These are phyloP conservation scores for Callipepla squamata DNA, from an alignment of 2,113 vertebrate species.

Conservation along the genomic window DNA sequence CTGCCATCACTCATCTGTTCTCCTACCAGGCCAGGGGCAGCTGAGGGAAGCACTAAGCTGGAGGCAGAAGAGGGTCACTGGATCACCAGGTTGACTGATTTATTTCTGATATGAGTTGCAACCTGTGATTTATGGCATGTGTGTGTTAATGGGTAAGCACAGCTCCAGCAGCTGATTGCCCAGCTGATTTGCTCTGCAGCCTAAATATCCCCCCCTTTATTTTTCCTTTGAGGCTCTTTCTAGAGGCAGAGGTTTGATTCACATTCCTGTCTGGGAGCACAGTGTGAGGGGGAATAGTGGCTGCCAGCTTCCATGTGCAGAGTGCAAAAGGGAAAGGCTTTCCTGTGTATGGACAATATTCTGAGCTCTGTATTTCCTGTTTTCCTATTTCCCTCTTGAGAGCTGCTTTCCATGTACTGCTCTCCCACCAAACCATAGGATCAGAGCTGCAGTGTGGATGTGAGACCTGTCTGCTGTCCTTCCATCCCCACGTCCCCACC, in stretches of 20 bases:
- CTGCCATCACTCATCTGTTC: neutral
- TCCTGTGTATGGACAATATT: neutral
- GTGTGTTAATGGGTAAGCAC: neutral
- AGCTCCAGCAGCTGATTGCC: neutral
- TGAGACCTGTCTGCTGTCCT: neutral
- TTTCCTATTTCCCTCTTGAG: neutral
- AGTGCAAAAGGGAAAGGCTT: neutral
- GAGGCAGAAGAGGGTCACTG: conserved; percentile 14
- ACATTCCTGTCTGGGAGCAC: neutral
- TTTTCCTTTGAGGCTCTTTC: neutral
- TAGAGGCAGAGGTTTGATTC: neutral
- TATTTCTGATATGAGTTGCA: neutral
- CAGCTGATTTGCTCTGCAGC: neutral
- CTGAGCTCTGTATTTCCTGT: neutral
- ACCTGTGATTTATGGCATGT: neutral
- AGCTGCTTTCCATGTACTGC: neutral
- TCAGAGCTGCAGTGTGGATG: neutral
- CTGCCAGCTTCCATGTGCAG: neutral
- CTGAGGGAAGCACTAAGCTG: neutral
- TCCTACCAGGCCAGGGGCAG: neutral
- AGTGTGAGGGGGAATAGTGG: neutral
- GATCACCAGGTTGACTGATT: neutral
- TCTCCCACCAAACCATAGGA: neutral
- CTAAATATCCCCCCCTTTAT: neutral
- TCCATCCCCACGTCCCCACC: neutral